Conservation (phyloP, 1,140 invertebrate genomes). For the Orchestia grillus region DNA sequence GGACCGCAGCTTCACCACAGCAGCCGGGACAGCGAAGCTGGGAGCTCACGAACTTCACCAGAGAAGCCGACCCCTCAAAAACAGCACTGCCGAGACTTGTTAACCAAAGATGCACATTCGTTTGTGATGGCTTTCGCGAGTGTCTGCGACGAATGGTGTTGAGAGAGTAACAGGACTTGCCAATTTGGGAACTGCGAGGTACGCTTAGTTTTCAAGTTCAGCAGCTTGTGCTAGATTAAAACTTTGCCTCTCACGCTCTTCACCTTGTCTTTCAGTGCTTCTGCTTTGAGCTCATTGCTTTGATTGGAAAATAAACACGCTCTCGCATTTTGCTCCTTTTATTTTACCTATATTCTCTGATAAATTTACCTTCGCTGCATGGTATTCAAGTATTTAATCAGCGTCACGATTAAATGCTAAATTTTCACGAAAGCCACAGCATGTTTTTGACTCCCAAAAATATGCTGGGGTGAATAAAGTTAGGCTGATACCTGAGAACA, state of each 20-base stretch:
- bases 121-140: background rate
- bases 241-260: background rate
- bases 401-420: too few species aligned
- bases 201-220: background rate
- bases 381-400: too few species aligned
- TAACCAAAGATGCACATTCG: conserved; percentile 17
- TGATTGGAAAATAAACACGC: background rate
- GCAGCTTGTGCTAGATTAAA: background rate
- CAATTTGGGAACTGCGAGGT: background rate
- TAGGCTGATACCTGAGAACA: too few species aligned
- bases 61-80: background rate
- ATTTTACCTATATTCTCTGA: background rate
- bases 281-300: background rate
- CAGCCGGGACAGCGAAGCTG: background rate
- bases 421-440: too few species aligned
- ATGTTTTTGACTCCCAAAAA: too few species aligned
- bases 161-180: conserved; percentile 12
- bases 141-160: background rate
- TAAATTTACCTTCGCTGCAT: background rate
- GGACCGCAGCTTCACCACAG: background rate
- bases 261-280: background rate
- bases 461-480: too few species aligned
- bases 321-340: background rate
- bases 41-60: background rate
- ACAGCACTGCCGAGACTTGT: conserved; percentile 18